Evolutionary conservation across 1,140 invertebrate species (phyloP).

Genomic region (Cyphomyrmex costatus): DNA sequence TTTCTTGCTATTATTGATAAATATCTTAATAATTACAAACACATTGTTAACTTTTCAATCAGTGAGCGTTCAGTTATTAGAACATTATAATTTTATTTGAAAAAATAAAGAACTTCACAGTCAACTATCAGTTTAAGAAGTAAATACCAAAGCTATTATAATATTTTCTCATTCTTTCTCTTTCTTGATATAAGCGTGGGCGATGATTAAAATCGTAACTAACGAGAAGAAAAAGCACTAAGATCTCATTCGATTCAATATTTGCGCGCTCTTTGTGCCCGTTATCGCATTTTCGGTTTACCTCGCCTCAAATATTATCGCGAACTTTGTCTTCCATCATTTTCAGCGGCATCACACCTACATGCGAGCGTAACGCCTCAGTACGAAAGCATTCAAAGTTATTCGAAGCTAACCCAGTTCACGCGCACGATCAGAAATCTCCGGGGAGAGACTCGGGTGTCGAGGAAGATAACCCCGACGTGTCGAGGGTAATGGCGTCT

Average conservation of each 20-base stretch:
- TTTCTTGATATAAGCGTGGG: background rate
- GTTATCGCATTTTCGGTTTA: background rate
- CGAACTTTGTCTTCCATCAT: background rate
- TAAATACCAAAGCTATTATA: background rate
- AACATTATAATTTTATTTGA: background rate
- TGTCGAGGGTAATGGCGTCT: slow-evolving; percentile 56
- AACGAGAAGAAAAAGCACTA: slow-evolving; percentile 4
- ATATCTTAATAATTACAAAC: no score
- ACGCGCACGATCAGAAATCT: slow-evolving; percentile 34
- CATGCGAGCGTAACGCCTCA: slow-evolving; percentile 20
- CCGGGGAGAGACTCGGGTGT: slow-evolving; percentile 24
- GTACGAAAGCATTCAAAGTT: slow-evolving; percentile 38
- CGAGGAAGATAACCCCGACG: slow-evolving; percentile 42
- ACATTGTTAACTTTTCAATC: no score
- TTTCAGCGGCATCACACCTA: slow-evolving; percentile 10
- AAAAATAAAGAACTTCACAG: background rate
- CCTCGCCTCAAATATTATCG: slow-evolving; percentile 25
- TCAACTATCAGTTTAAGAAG: background rate
- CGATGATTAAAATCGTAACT: slow-evolving; percentile 24
- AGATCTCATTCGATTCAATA: slow-evolving; percentile 44
- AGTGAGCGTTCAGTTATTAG: no score
- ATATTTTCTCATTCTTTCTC: background rate
- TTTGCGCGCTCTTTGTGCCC: background rate
- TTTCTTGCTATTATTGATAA: no score
- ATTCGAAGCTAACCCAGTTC: slow-evolving; percentile 66